Evolutionary conservation across 2,797 vertebrate species (phyloP).

Genomic region (Peromyscus eremicus): DNA sequence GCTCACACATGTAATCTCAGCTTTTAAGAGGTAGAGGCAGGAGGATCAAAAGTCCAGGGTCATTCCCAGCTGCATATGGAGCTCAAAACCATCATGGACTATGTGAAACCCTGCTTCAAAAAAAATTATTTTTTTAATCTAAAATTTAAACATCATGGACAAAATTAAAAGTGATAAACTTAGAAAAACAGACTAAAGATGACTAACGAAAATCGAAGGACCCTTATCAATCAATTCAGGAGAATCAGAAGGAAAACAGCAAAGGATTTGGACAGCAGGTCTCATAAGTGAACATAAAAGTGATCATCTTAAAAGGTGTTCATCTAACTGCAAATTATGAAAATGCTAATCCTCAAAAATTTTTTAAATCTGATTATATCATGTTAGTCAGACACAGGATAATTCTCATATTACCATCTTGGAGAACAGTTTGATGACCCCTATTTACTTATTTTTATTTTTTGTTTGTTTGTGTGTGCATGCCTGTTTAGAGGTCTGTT

Average conservation of each 20-base stretch:
- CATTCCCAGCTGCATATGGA: not conserved
- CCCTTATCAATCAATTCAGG: not conserved
- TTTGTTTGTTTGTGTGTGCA: not conserved
- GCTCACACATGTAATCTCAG: not conserved
- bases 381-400: not conserved
- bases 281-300: conserved; percentile 34
- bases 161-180: conserved; percentile 46
- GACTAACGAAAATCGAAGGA: conserved; percentile 26
- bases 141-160: not conserved
- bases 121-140: not conserved
- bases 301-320: not conserved
- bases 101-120: not conserved
- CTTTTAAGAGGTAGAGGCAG: not conserved
- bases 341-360: conserved; percentile 14
- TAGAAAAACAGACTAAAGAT: conserved; percentile 1
- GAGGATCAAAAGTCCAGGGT: not conserved
- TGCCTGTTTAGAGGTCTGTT: not conserved
- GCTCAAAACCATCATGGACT: not conserved
- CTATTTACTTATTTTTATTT: not conserved
- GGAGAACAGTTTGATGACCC: not conserved
- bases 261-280: not conserved
- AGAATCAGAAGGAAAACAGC: not conserved
- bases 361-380: not conserved
- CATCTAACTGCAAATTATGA: not conserved
- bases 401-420: not conserved